Base-by-base conservation (phyloP, 2,888 invertebrate genomes). In the Campoplex nolae region DNA sequence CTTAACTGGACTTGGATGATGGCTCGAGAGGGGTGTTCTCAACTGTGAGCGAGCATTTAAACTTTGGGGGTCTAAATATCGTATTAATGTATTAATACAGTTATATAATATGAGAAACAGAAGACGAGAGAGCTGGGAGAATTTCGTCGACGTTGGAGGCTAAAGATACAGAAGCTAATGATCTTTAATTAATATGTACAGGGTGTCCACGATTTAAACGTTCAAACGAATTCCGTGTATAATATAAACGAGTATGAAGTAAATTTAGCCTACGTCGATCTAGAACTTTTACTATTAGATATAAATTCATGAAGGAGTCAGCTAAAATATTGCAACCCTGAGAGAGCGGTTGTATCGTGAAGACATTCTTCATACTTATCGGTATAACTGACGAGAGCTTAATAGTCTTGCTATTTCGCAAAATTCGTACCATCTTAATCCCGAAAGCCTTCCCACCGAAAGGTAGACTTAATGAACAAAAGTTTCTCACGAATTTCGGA, bases 391-490 rank as follows among this genome's bases (percentile, higher is more conserved):
- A 80, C 38, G 74, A 71, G 75, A 58, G 65, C 73, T 80, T 80
- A 73, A 80, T 80, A 73, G 73, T 73, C 73, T 62, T 32, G 28
- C 62, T 76, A 18, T 62, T 76, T 65, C 13, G n/a, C 48, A 48
- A 6, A 51, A 76, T 42, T 67, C 65, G 58, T 42, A 42, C 70
- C 78, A 76, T 75, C 70, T 75, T 68, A 51, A 67, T 67, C 78
- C 51, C 23, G 45, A 71, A 23, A 35, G 32, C 62, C 6, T 45
- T 35, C 78, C 67, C 74, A 76, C 56, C 56, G 71, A 83, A 86
- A 45, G 70, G 65, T 54, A 70, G 87, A 88, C 87, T 88, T 88
- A 77, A 88, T 87, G 85, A 87, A 88, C 85, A 83, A 77, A 88
- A 88, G 65, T 83, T 38, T 68, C 84, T 83, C 65, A 70, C 82